phyloP scores from a whole-genome alignment of 2,797 vertebrate genomes.

The Adelosebastes latens region DNA sequence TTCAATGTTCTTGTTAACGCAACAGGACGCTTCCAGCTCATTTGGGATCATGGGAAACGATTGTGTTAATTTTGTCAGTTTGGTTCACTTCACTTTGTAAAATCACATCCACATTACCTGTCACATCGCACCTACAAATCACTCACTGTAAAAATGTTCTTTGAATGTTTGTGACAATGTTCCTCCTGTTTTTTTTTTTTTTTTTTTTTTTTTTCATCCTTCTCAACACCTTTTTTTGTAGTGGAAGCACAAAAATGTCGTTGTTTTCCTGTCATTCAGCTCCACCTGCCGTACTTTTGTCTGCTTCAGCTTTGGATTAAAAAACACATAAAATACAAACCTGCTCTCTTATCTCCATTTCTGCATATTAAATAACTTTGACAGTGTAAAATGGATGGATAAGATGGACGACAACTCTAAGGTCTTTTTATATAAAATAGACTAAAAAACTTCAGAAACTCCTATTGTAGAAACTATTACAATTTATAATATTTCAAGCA shows the following conservation, averaged over 20 bases:
- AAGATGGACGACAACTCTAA: not conserved
- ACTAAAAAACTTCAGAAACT: not conserved
- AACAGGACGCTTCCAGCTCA: conserved; percentile 33
- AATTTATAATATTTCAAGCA: not conserved
- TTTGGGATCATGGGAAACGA: conserved; percentile 47
- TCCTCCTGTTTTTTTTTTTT: not conserved
- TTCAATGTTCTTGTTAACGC: conserved; percentile 21
- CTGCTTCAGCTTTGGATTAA: conserved; percentile 86
- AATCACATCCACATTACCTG: conserved; percentile 49
- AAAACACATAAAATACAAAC: conserved; percentile 62
- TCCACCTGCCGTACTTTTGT: conserved; percentile 79
- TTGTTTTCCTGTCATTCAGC: conserved; percentile 47
- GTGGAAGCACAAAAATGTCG: conserved; percentile 56
- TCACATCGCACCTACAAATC: conserved; percentile 39
- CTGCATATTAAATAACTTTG: not conserved
- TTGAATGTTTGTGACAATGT: conserved; percentile 58
- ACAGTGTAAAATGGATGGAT: not conserved
- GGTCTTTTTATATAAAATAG: not conserved
- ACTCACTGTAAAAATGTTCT: conserved; percentile 67
- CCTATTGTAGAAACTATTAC: not conserved
- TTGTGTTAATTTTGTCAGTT: conserved; percentile 44
- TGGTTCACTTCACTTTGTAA: conserved; percentile 54
- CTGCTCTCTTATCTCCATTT: conserved; percentile 8
- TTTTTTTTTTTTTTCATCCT: not conserved
- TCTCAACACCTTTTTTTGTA: conserved; percentile 50